Evolutionary conservation across 2,888 invertebrate species (phyloP).

Genomic region (Neocrepidodera transversa): DNA sequence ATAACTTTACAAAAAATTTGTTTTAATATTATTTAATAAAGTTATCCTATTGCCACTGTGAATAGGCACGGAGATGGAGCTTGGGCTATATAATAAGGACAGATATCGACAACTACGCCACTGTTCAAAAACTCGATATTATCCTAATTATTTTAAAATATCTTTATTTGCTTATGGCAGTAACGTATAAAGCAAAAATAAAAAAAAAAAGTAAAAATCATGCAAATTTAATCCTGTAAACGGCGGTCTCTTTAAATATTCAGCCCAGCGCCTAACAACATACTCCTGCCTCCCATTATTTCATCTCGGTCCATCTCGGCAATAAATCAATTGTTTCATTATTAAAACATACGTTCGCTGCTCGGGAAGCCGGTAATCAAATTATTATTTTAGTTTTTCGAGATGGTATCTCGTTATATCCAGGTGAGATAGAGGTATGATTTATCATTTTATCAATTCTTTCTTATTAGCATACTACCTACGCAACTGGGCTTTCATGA

Average conservation of each 20-base stretch:
- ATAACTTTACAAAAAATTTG: no score
- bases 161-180: constrained; percentile 12
- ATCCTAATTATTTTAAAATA: neutral
- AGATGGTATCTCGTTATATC: constrained; percentile 30
- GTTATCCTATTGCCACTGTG: no score
- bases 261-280: constrained; percentile 18
- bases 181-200: neutral
- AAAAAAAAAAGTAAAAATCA: constrained; percentile 26
- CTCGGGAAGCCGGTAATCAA: constrained; percentile 33
- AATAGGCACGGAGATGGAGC: no score
- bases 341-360: constrained; percentile 29
- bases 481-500: constrained; percentile 14
- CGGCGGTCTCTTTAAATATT: constrained; percentile 25
- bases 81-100: no score
- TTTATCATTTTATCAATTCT: constrained; percentile 32
- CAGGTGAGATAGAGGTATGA: constrained; percentile 31
- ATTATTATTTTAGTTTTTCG: constrained; percentile 33
- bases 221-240: constrained; percentile 34
- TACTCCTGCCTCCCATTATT: constrained; percentile 30
- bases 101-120: no score
- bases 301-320: constrained; percentile 29
- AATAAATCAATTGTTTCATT: constrained; percentile 37
- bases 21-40: no score
- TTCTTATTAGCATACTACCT: constrained; percentile 27
- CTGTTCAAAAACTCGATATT: neutral